These are phyloP conservation scores for Orcinus orca DNA, from an alignment of 2,113 vertebrate genomes.

Conservation along the genomic window DNA sequence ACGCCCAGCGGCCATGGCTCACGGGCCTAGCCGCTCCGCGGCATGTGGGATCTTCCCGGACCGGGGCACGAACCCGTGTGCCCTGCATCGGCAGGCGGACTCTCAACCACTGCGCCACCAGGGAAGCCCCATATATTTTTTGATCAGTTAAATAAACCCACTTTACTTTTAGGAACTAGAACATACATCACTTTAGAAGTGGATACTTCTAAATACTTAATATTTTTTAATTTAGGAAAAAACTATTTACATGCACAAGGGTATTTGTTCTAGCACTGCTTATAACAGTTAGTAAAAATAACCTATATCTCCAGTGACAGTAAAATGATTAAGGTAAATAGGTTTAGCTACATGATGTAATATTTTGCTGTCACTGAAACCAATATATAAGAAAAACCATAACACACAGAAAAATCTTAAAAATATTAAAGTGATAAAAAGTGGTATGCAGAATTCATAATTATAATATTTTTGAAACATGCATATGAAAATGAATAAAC, in stretches of 20 bases:
- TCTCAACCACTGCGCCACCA: no score
- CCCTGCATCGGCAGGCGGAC: no score
- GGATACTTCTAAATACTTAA: background rate
- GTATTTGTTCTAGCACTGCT: background rate
- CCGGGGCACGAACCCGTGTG: no score
- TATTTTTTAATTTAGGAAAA: background rate
- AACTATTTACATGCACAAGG: background rate
- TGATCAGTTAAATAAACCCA: background rate
- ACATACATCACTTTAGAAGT: background rate
- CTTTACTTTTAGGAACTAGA: background rate
- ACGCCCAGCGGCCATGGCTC: no score
- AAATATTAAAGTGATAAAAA: constrained; percentile 8
- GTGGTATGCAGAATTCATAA: background rate
- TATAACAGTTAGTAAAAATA: background rate
- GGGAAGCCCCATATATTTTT: background rate
- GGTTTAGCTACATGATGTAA: background rate
- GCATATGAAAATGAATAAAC: background rate
- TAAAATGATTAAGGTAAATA: background rate
- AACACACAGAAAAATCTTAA: background rate
- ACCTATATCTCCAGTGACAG: background rate
- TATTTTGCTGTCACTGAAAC: background rate
- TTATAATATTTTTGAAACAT: background rate
- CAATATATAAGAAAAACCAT: background rate
- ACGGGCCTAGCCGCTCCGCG: no score
- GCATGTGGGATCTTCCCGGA: no score